phyloP scores from a whole-genome alignment of 2,888 invertebrate genomes.

The Machimus atricapillus region DNA sequence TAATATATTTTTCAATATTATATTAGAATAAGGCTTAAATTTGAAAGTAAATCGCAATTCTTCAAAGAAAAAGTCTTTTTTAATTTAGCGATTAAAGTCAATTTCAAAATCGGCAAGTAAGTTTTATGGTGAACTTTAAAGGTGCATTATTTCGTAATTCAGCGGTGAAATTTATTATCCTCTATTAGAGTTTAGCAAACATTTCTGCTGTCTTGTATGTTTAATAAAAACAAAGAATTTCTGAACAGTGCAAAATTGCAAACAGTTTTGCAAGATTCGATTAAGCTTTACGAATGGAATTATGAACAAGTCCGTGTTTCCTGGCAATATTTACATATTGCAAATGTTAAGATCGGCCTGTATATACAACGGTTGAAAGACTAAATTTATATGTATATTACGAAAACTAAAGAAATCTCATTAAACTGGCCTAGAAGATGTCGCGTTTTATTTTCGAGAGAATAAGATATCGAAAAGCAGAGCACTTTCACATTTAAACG shows the following conservation, averaged over 20 bases:
- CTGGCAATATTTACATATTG: neutral
- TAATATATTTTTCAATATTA: too few relatives aligned
- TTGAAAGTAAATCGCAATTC: too few relatives aligned
- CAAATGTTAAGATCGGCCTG: neutral
- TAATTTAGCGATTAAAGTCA: neutral
- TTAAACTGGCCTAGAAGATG: neutral
- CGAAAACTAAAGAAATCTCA: neutral
- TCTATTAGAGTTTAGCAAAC: too few relatives aligned
- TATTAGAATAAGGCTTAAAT: too few relatives aligned
- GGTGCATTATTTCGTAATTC: neutral
- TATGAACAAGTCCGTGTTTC: neutral
- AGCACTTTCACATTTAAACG: slow-evolving; percentile 3
- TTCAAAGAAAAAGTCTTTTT: neutral
- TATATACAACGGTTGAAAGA: neutral
- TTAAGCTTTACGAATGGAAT: neutral
- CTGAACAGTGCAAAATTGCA: too few relatives aligned
- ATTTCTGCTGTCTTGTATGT: too few relatives aligned
- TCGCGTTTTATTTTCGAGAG: neutral
- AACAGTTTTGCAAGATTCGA: too few relatives aligned
- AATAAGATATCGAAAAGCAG: slow-evolving; percentile 32
- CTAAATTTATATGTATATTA: neutral
- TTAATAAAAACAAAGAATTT: too few relatives aligned
- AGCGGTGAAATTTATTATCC: too few relatives aligned
- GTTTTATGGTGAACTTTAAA: neutral
- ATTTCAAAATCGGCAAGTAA: neutral